Conservation (phyloP, 2,797 vertebrate genomes). For the Ptychadena robeensis region DNA sequence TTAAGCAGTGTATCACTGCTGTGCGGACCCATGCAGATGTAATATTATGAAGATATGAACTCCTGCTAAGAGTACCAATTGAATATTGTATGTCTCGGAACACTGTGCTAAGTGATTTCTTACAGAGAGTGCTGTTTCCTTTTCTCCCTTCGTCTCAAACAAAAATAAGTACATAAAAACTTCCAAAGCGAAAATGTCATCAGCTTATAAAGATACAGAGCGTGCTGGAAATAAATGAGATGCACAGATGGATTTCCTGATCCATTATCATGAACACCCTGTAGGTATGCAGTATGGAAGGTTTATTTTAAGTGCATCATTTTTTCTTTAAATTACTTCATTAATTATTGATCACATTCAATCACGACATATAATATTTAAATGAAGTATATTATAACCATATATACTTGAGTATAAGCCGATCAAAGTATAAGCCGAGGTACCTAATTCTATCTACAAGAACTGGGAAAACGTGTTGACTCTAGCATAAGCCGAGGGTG, state of each 20-base stretch:
- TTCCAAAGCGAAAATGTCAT: slow-evolving; percentile 3
- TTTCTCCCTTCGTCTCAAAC: slow-evolving; percentile 26
- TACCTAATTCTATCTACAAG: no score
- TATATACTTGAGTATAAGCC: no score
- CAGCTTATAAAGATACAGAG: slow-evolving; percentile 4
- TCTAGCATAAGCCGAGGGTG: no score
- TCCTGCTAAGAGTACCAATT: slow-evolving; percentile 59
- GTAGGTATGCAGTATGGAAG: background rate
- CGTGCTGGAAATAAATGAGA: background rate
- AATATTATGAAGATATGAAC: slow-evolving; percentile 54
- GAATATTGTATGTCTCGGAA: slow-evolving; percentile 55
- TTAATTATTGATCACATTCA: background rate
- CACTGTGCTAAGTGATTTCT: slow-evolving; percentile 60
- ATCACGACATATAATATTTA: background rate
- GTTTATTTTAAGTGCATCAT: background rate
- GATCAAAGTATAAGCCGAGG: no score
- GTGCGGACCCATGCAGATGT: slow-evolving; percentile 57
- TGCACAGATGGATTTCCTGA: background rate
- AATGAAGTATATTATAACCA: background rate
- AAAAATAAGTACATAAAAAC: slow-evolving; percentile 41
- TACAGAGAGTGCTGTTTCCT: slow-evolving; percentile 39
- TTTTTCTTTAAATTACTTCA: background rate
- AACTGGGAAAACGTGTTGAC: no score
- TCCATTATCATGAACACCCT: background rate
- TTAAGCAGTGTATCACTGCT: slow-evolving; percentile 55